phyloP scores from a whole-genome alignment of 2,888 invertebrate genomes.

The Thymelicus acteon region DNA sequence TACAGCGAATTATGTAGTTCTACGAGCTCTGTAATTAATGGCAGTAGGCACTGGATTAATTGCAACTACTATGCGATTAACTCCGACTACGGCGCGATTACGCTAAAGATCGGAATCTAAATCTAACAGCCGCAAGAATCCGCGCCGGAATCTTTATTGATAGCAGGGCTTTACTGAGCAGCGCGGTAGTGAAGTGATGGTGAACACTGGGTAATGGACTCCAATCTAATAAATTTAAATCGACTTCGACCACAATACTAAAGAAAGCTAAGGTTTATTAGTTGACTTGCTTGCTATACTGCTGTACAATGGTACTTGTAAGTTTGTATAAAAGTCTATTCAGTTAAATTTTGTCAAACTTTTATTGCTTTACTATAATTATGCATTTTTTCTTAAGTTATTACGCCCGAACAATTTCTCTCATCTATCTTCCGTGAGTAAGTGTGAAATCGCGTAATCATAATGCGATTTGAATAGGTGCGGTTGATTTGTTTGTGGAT shows the following conservation, averaged over 20 bases:
- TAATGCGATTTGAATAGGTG: too few species aligned
- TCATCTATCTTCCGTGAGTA: too few species aligned
- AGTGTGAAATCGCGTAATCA: too few species aligned
- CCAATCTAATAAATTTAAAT: conserved; percentile 11
- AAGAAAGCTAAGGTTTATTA: background rate
- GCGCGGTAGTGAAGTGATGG: conserved; percentile 10
- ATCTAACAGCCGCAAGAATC: conserved; percentile 62
- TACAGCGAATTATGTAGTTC: conserved; percentile 12
- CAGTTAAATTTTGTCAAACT: too few species aligned
- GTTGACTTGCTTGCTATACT: background rate
- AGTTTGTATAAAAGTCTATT: too few species aligned
- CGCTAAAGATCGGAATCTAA: conserved; percentile 73
- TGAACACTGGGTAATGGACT: conserved; percentile 9
- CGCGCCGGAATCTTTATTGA: conserved; percentile 51
- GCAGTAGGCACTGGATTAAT: conserved; percentile 17
- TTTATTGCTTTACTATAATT: too few species aligned
- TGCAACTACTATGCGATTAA: conserved; percentile 50
- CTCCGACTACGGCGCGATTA: conserved; percentile 63
- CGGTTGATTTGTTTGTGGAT: too few species aligned
- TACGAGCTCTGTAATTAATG: conserved; percentile 14
- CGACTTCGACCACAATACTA: background rate
- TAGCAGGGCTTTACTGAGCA: conserved; percentile 42
- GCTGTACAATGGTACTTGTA: too few species aligned
- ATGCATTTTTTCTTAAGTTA: too few species aligned
- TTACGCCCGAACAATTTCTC: too few species aligned